Percentiles rank a stretch among this genome's conserved stretches.
Conservation (phyloP, 2,888 invertebrate species). For the Trypoxylon attenuatum region DNA sequence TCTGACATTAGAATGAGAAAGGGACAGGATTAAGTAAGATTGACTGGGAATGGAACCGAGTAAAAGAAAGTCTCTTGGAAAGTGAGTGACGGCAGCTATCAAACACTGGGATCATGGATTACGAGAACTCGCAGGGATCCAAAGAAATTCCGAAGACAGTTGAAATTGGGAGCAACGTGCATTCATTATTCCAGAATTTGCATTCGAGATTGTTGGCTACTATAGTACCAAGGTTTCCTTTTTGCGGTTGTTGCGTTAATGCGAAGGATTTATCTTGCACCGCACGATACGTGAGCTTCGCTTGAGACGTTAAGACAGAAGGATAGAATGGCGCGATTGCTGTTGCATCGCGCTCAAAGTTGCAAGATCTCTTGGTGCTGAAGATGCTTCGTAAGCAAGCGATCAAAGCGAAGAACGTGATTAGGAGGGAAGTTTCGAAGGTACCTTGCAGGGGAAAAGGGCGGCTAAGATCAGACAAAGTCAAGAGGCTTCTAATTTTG, state of each 20-base stretch:
- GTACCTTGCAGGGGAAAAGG: constrained; percentile 32
- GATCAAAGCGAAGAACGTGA: constrained; percentile 50
- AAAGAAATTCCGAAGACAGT: background rate
- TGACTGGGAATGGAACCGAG: constrained; percentile 22
- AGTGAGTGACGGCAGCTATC: constrained; percentile 12
- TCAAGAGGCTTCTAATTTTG: constrained; percentile 65
- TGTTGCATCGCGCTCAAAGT: background rate
- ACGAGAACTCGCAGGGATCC: constrained; percentile 3
- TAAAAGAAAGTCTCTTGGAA: background rate
- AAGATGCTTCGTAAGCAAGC: constrained; percentile 4
- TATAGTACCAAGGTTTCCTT: background rate
- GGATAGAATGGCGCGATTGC: too few relatives aligned
- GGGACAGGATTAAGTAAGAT: constrained; percentile 6
- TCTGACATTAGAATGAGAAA: constrained; percentile 6
- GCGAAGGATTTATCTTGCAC: background rate
- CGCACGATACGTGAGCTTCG: too few relatives aligned
- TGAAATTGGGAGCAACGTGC: background rate
- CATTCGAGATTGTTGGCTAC: background rate
- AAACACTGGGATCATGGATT: constrained; percentile 39
- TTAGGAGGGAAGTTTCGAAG: constrained; percentile 24
- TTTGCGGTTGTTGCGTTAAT: background rate
- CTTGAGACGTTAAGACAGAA: background rate
- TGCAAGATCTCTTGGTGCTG: background rate
- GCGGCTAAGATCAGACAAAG: constrained; percentile 53
- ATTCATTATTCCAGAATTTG: too few relatives aligned